Evolutionary conservation across 2,888 invertebrate species (phyloP).

Genomic region (Agrilus cyanescens): DNA sequence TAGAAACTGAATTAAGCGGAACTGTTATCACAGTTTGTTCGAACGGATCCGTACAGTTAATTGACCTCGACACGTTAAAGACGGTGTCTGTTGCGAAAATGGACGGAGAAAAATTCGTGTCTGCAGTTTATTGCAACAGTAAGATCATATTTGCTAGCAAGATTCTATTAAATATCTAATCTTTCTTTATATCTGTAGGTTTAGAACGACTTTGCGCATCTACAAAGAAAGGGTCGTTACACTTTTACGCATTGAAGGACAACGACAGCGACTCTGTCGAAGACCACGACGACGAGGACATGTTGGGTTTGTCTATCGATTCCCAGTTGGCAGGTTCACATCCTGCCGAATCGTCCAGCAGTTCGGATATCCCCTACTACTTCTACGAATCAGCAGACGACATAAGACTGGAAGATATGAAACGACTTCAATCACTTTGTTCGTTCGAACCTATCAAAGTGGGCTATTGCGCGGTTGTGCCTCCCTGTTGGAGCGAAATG

Average conservation of each 20-base stretch:
- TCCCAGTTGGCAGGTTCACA: constrained; percentile 14
- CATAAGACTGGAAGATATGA: constrained; percentile 29
- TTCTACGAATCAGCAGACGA: constrained; percentile 28
- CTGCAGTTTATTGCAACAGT: constrained; percentile 78
- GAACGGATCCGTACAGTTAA: constrained; percentile 62
- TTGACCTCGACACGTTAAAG: constrained; percentile 59
- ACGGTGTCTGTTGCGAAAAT: constrained; percentile 55
- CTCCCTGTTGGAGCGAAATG: constrained; percentile 87
- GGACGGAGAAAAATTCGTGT: constrained; percentile 61
- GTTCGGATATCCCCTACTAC: constrained; percentile 22
- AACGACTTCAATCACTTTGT: constrained; percentile 60
- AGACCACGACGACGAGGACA: constrained; percentile 60
- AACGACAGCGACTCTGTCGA: constrained; percentile 59
- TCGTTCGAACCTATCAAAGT: constrained; percentile 60
- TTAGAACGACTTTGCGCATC: constrained; percentile 78
- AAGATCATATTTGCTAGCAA: constrained; percentile 25
- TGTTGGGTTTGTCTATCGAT: constrained; percentile 22
- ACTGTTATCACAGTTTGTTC: constrained; percentile 62
- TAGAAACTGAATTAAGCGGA: constrained; percentile 34
- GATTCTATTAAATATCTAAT: not conserved
- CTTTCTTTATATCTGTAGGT: constrained; percentile 32
- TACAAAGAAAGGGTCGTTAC: constrained; percentile 66
- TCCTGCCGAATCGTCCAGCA: constrained; percentile 21
- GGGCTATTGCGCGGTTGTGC: constrained; percentile 76
- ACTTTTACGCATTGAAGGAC: constrained; percentile 69